Base-by-base conservation (phyloP, 2,888 invertebrate genomes). In the Marasmarcha lunaedactyla region DNA sequence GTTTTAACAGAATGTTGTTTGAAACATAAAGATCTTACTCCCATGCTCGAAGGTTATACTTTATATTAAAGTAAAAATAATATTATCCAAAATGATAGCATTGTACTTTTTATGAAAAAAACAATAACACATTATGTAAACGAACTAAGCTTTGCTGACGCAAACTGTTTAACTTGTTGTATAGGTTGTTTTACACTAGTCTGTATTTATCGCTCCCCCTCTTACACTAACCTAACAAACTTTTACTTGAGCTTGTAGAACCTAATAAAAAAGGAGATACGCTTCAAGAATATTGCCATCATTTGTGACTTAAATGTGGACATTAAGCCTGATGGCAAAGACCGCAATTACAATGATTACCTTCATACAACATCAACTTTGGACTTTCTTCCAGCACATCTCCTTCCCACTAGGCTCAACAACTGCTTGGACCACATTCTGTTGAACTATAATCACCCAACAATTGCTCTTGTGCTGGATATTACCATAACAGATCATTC, bases 1-100 rank as follows among this genome's bases (percentile, higher is more conserved):
- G 25, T 43, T 7, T 10, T 44, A 9, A 43, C 39, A n/a, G 43
- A 46, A 38, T 44, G 46, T 14, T 42, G 46, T 40, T 36, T 46
- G 7, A 37, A 35, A 7, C 15, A 20, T 5, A 9, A 2, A 3
- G 2, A 2, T 20, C 10, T 2, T 1, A 1, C 39, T 9, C 46
- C 43, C 1, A 4, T 11, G 4, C 30, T 46, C 14, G 12, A 35
- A 5, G 44, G 43, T 1, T 44, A 44, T 13, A 35, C 14, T 3
- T 11, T 33, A 2, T 27, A 37, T 27, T 11, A 5, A 6, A 33
- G 42, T 11, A 33, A 1, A 10, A 41, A 38, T 13, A 40, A 42
- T 10, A 5, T 1, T 14, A 10, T 36, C 7, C 46, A 46, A 40
- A 46, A 46, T 40, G 44, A 44, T 20, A 41, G 46, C 7, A 40